These are phyloP conservation scores for Ceratina calcarata DNA, from an alignment of 1,140 invertebrate genomes.

Conservation along the genomic window DNA sequence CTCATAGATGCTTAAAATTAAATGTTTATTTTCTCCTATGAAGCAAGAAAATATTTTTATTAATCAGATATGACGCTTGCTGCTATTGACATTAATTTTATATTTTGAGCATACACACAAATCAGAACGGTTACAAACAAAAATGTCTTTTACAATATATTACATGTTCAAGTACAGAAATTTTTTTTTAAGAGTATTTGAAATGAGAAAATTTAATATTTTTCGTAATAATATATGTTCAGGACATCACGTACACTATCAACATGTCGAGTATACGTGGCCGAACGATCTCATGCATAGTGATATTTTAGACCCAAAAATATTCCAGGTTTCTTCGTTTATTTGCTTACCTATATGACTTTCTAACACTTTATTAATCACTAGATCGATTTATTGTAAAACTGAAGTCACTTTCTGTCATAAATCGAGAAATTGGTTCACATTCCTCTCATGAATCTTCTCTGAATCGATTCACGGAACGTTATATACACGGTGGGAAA, in stretches of 20 bases:
- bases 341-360: background rate
- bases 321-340: background rate
- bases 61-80: background rate
- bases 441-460: background rate
- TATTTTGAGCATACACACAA: background rate
- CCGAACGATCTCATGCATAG: too few relatives aligned
- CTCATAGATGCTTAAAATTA: slow-evolving; percentile 41
- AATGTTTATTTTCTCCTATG: background rate
- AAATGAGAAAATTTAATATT: background rate
- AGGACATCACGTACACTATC: background rate
- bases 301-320: background rate
- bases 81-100: background rate
- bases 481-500: background rate
- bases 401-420: slow-evolving; percentile 29
- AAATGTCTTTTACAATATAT: too few relatives aligned
- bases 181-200: background rate
- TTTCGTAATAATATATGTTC: background rate
- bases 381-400: background rate
- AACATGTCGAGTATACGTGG: slow-evolving; percentile 1
- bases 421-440: slow-evolving; percentile 18
- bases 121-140: background rate
- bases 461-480: background rate
- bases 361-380: background rate
- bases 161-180: background rate
- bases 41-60: background rate